phyloP scores from a whole-genome alignment of 2,888 invertebrate species.

The Thera britannica region DNA sequence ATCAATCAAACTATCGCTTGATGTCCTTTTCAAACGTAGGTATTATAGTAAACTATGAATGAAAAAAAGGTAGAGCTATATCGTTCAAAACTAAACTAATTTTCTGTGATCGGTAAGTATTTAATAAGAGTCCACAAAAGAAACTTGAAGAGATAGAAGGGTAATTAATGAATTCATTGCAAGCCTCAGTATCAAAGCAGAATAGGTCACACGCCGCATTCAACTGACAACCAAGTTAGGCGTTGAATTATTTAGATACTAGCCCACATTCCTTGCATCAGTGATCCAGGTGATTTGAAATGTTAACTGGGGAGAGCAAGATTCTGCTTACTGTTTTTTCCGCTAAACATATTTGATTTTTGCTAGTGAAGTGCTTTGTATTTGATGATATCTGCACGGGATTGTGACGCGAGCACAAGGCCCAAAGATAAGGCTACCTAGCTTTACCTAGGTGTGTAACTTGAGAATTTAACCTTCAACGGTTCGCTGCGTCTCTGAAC shows the following conservation, averaged over 20 bases:
- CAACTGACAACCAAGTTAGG: conserved; percentile 35
- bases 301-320: conserved; percentile 34
- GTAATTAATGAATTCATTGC: conserved; percentile 8
- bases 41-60: neutral
- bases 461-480: conserved; percentile 63
- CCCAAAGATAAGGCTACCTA: conserved; percentile 7
- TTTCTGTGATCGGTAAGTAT: neutral
- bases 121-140: neutral
- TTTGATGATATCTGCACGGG: neutral
- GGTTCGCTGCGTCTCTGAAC: conserved; percentile 63
- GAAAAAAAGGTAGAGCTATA: neutral
- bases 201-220: conserved; percentile 42
- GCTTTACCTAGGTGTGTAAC: conserved; percentile 49
- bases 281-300: conserved; percentile 38
- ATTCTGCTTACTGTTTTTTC: conserved; percentile 18
- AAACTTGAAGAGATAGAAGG: neutral
- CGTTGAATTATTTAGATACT: conserved; percentile 43
- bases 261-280: conserved; percentile 39
- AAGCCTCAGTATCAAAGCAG: conserved; percentile 24
- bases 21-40: neutral
- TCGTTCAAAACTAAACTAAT: no score
- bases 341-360: neutral
- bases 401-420: neutral
- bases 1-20: neutral
- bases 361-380: neutral